Conservation (phyloP, 1,140 invertebrate genomes). For the Trigoniulus corallinus region DNA sequence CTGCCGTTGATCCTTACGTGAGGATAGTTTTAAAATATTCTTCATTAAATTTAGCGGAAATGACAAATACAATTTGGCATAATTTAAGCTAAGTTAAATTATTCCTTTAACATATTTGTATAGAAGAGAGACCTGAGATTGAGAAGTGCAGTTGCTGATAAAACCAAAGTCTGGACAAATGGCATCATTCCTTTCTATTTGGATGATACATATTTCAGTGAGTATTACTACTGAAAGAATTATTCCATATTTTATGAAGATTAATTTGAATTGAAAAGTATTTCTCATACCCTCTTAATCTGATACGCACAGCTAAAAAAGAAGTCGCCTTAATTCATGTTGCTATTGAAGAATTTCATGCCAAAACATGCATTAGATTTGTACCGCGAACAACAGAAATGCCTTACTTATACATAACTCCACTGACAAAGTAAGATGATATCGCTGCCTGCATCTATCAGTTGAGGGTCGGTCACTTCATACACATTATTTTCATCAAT, state of each 20-base stretch:
- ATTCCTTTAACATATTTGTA: too few species aligned
- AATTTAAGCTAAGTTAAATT: too few species aligned
- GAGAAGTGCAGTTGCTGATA: neutral
- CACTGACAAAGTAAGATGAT: neutral
- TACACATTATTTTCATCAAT: neutral
- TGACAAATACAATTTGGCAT: too few species aligned
- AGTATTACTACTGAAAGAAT: neutral
- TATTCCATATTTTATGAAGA: neutral
- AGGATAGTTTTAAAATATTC: too few species aligned
- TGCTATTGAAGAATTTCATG: constrained; percentile 10
- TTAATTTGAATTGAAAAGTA: too few species aligned
- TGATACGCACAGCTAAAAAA: neutral
- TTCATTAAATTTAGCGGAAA: too few species aligned
- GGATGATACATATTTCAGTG: neutral
- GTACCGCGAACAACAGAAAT: constrained; percentile 15
- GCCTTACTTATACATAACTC: constrained; percentile 5
- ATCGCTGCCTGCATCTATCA: too few species aligned
- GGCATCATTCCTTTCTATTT: neutral
- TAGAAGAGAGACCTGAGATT: too few species aligned
- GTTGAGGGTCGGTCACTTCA: too few species aligned
- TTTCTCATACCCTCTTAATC: too few species aligned
- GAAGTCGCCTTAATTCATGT: neutral
- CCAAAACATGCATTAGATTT: constrained; percentile 9
- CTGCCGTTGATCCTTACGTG: too few species aligned
- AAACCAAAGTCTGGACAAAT: neutral